Evolutionary conservation across 2,797 vertebrate species (phyloP).

Genomic region (Epinephelus awoara): DNA sequence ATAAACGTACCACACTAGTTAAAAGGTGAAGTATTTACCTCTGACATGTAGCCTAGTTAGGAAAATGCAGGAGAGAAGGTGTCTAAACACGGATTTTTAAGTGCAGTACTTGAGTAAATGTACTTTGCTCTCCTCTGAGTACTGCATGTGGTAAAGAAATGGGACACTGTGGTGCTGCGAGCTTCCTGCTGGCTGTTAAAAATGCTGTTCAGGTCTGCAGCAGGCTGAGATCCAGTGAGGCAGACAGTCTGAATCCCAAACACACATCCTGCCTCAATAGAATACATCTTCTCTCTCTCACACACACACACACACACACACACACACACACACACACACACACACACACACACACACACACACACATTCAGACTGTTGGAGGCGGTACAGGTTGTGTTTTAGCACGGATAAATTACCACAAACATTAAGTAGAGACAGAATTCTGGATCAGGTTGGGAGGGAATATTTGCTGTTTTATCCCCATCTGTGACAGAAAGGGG

Average conservation of each 20-base stretch:
- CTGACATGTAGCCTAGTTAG: background rate
- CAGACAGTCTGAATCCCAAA: conserved; percentile 7
- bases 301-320: conserved; percentile 2
- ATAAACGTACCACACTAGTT: background rate
- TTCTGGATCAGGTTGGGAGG: background rate
- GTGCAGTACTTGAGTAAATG: background rate
- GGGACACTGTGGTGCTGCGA: conserved; percentile 39
- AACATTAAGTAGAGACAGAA: background rate
- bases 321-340: background rate
- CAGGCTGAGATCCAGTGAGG: conserved; percentile 57
- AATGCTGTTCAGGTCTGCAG: conserved; percentile 73
- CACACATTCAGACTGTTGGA: background rate
- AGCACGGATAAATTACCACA: background rate
- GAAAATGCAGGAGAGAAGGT: background rate
- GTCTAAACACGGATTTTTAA: background rate
- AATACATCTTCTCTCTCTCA: background rate
- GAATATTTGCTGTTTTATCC: background rate
- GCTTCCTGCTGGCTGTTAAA: conserved; percentile 58
- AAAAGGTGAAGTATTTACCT: too few relatives aligned
- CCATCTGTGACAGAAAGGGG: background rate
- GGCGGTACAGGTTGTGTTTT: background rate
- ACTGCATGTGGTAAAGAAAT: conserved; percentile 18
- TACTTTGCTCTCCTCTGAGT: conserved; percentile 11
- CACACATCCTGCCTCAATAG: conserved; percentile 4
- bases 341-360: conserved; percentile 18